Evolutionary conservation across 2,888 invertebrate genomes (phyloP), one percentile per base, ranked within the genome.

Genomic region (Biston betularia): DNA sequence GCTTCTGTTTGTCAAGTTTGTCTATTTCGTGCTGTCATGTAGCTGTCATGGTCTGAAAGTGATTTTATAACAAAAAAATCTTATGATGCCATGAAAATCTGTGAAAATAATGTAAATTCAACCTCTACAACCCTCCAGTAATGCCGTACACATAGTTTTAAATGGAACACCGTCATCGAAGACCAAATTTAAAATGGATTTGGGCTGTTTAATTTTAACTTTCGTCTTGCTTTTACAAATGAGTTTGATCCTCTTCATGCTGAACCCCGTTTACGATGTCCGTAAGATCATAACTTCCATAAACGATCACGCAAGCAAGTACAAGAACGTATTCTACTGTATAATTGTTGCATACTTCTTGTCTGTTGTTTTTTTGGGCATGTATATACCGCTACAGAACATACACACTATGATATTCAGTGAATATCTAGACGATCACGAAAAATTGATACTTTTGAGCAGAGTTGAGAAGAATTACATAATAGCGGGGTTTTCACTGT

Each of bases 401-500:
- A 79, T 91, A 6, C 78, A 86, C 62, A 75, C 67, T 12, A 64
- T 92, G 45, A 85, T 89, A 12, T 83, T 83, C 12, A 67, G 57
- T 1, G 70, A 75, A 2, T 42, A 69, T 1, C 56, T 85, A 0
- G 75, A 78, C 10, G 80, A 86, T 1, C 76, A 81, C 45, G 85
- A 92, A 0, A 90, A 89, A 68, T 5, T 86, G 7, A 52, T 81
- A 0, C 53, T 89, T 1, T 65, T 90, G 1, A 82, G 78, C 54
- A 81, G 77, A n/a, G 77, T 88, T 0, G 89, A 90, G 65, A 90
- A 87, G 76, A 88, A 88, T 63, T 92, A 90, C 63, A 81, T 88
- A 0, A 83, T 89, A 12, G 85, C 91, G 63, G 91, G 90, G n/a
- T 90, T 90, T 59, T 92, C 92, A 0, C 78, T 92, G n/a, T 91